Conservation (phyloP, 2,113 vertebrate genomes). For the Saguinus midas region DNA sequence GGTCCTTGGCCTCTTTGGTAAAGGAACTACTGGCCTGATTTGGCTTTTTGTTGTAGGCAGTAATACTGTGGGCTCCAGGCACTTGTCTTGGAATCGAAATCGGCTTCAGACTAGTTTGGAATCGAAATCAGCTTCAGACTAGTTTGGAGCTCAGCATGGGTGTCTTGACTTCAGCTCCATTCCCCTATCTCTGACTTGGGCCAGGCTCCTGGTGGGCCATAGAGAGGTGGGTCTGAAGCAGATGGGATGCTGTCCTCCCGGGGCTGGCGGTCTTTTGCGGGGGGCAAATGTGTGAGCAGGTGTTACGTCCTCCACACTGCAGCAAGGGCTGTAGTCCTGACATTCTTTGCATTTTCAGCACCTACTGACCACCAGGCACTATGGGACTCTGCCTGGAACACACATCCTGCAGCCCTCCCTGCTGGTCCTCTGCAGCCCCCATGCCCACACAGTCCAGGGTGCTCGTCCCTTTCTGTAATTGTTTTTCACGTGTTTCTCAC, state of each 20-base stretch:
- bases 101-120: background rate
- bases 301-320: background rate
- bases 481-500: background rate
- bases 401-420: too few species aligned
- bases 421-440: too few species aligned
- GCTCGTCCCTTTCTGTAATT: background rate
- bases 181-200: background rate
- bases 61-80: background rate
- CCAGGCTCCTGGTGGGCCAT: background rate
- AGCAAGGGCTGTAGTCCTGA: background rate
- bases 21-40: background rate
- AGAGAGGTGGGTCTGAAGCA: background rate
- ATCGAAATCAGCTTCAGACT: background rate
- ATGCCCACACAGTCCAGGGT: accelerated
- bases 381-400: background rate
- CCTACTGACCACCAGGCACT: background rate
- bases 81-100: background rate
- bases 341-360: background rate
- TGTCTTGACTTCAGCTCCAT: background rate
- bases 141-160: background rate
- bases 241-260: background rate
- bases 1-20: background rate
- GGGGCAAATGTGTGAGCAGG: background rate
- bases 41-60: background rate
- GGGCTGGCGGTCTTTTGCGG: background rate